Evolutionary conservation across 2,888 invertebrate species (phyloP), one percentile per base, ranked within the genome.

Genomic region (Acleris emargana): DNA sequence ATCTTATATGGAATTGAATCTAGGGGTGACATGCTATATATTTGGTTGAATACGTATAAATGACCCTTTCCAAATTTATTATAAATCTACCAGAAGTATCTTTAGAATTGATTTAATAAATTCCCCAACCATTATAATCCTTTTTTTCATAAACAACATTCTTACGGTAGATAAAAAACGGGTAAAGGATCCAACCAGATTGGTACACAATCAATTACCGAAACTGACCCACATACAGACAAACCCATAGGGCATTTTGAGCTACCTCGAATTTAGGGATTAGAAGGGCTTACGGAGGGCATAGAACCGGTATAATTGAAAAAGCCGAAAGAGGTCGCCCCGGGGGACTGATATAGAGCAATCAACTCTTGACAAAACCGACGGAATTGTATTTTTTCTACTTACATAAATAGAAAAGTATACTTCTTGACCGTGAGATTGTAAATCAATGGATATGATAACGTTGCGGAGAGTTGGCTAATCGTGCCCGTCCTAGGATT

Each of bases 251-350:
- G 55, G 55, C 18, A 62, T 62, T 55, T 42, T 25, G 49, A 62
- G 55, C 50, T 50, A 28, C 55, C 49, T 54, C 50, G 64, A 61
- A 66, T 66, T 51, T 57, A 57, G 47, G 61, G 55, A 66, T 66
- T 61, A 66, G 51, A 66, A 61, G 22, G 64, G 66, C 61, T 61
- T 61, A 66, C 60, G n/a, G 51, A 55, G 61, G 54, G 64, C 50
- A 64, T 43, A 60, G 64, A 55, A 43, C 43, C 54, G 28, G 50
- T 57, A 55, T 66, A 66, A 66, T 66, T 66, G 66, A 61, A 61
- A 66, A 61, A 61, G 61, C 66, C 55, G 55, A 38, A 58, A 38
- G 55, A 66, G 61, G 47, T 52, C 51, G 54, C 51, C 57, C 54
- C 22, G 25, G 16, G 57, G 61, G 66, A 61, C 38, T 47, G 50